These are phyloP conservation scores for Silurus aristotelis DNA, from an alignment of 2,797 vertebrate genomes.

Conservation along the genomic window DNA sequence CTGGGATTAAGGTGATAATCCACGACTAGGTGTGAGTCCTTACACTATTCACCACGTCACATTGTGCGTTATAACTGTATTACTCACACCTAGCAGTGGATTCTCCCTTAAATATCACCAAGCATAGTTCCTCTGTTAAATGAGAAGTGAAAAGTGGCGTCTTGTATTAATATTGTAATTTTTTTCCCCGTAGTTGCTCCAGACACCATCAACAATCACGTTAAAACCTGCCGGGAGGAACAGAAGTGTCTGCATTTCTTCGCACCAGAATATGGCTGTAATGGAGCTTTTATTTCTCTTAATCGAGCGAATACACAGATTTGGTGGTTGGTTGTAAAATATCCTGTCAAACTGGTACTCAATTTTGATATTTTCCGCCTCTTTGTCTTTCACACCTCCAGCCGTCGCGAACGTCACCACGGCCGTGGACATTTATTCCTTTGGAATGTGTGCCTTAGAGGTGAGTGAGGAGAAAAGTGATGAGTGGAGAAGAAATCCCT, in stretches of 20 bases:
- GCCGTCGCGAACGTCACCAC: conserved; percentile 95
- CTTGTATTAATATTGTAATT: conserved; percentile 7
- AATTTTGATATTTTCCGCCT: not conserved
- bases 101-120: no score
- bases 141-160: not conserved
- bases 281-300: not conserved
- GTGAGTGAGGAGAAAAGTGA: conserved; percentile 62
- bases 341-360: not conserved
- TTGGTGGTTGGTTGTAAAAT: not conserved
- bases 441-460: conserved; percentile 99
- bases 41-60: no score
- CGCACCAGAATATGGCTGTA: conserved; percentile 97
- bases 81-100: no score
- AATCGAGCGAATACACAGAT: not conserved
- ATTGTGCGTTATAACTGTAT: no score
- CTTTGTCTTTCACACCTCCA: conserved; percentile 64
- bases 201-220: conserved; percentile 97
- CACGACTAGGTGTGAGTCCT: no score
- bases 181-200: conserved; percentile 83
- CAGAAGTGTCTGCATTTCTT: conserved; percentile 99
- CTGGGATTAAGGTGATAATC: no score
- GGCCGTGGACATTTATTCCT: conserved; percentile 98
- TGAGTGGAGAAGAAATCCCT: not conserved
- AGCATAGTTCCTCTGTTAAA: no score
- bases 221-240: conserved; percentile 97